phyloP scores from a whole-genome alignment of 2,888 invertebrate species.

The Deroplatys truncata region DNA sequence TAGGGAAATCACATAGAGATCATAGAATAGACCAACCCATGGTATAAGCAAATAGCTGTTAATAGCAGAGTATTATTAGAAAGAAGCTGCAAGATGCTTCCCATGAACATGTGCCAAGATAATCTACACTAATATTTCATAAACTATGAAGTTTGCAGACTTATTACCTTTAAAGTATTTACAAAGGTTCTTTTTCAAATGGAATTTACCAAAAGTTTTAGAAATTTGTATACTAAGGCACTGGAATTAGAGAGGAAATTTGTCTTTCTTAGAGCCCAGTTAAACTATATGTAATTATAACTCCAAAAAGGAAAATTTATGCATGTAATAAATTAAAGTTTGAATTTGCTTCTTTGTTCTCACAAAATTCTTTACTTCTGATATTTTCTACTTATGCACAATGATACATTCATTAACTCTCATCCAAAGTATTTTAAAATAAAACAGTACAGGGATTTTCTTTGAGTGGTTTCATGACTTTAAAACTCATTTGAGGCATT shows the following conservation, averaged over 20 bases:
- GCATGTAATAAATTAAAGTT: neutral
- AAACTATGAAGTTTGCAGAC: neutral
- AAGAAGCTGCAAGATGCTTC: neutral
- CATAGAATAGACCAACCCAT: constrained; percentile 5
- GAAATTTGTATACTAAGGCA: neutral
- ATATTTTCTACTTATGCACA: no score
- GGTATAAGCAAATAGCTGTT: neutral
- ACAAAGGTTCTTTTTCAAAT: neutral
- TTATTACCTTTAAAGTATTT: neutral
- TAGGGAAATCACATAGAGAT: neutral
- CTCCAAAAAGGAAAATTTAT: neutral
- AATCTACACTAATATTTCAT: neutral
- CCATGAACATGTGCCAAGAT: neutral
- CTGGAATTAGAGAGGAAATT: neutral
- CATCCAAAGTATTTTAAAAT: no score
- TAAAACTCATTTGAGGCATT: neutral
- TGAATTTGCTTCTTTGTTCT: no score
- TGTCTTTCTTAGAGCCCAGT: neutral
- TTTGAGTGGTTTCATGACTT: neutral
- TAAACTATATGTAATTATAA: neutral
- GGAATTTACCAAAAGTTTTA: no score
- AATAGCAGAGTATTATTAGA: neutral
- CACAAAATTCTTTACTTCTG: no score
- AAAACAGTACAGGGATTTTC: no score
- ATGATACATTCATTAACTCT: no score